phyloP scores from a whole-genome alignment of 2,888 invertebrate species.

The Pollenia griseotomentosa region DNA sequence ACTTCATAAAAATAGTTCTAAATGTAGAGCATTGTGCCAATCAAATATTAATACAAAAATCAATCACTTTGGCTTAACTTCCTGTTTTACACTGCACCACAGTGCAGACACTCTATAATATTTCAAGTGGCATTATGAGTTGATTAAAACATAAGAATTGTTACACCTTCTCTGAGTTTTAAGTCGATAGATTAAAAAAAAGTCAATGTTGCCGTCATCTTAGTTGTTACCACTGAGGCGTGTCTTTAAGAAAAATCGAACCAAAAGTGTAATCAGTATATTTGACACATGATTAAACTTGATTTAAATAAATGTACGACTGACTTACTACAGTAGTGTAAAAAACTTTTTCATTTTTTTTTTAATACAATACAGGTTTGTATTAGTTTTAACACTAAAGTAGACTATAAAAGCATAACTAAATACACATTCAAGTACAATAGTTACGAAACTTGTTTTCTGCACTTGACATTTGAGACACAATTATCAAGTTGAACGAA shows the following conservation, averaged over 20 bases:
- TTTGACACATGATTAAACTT: too few species aligned
- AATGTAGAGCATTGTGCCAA: slow-evolving; percentile 62
- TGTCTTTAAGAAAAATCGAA: too few species aligned
- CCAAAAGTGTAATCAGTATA: too few species aligned
- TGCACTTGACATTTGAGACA: slow-evolving; percentile 69
- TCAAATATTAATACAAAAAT: slow-evolving; percentile 37
- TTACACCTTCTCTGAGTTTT: too few species aligned
- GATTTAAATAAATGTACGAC: too few species aligned
- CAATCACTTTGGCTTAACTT: slow-evolving; percentile 42
- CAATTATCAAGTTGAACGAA: slow-evolving; percentile 53
- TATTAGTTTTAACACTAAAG: neutral
- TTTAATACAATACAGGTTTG: neutral
- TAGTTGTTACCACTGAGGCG: too few species aligned
- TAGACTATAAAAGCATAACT: neutral
- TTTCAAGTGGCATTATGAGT: neutral
- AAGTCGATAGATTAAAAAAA: neutral
- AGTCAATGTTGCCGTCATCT: too few species aligned
- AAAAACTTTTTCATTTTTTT: neutral
- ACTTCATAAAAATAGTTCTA: neutral
- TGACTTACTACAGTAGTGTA: neutral
- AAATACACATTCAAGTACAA: neutral
- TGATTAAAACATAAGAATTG: neutral
- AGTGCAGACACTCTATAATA: neutral
- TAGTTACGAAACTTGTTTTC: slow-evolving; percentile 61
- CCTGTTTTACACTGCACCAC: neutral